phyloP scores from a whole-genome alignment of 92 coral and sea anemone genomes.

The Epizoanthus stellaris region DNA sequence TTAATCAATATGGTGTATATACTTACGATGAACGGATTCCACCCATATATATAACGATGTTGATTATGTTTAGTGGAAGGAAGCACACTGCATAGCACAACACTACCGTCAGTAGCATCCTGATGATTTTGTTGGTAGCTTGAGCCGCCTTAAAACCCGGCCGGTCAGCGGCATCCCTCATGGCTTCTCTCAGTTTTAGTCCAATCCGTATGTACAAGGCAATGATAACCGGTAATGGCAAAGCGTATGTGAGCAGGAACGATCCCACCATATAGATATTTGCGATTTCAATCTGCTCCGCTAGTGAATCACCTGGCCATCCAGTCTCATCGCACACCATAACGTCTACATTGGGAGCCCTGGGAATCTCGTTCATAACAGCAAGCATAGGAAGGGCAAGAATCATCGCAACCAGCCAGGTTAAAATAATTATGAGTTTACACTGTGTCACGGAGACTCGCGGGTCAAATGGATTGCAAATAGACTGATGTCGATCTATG shows the following conservation, averaged over 20 bases:
- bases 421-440: constrained; percentile 80
- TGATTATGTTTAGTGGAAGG: constrained; percentile 81
- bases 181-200: constrained; percentile 84
- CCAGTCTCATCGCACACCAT: constrained; percentile 55
- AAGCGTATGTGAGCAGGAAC: constrained; percentile 88
- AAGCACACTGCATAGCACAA: constrained; percentile 91
- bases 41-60: constrained; percentile 71
- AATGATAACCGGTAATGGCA: constrained; percentile 89
- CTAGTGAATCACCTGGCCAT: constrained; percentile 64
- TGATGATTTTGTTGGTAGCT: constrained; percentile 80
- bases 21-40: constrained; percentile 54
- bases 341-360: not conserved
- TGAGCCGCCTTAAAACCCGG: constrained; percentile 95
- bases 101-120: constrained; percentile 92
- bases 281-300: not conserved
- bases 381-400: constrained; percentile 93
- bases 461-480: constrained; percentile 89
- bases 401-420: constrained; percentile 89
- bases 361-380: constrained; percentile 37
- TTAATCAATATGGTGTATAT: not conserved
- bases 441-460: constrained; percentile 85
- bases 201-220: constrained; percentile 84
- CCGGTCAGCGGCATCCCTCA: constrained; percentile 93
- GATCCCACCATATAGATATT: constrained; percentile 65
- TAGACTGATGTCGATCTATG: constrained; percentile 98